phyloP scores from a whole-genome alignment of 2,888 invertebrate species.

The Osmoderma eremita region DNA sequence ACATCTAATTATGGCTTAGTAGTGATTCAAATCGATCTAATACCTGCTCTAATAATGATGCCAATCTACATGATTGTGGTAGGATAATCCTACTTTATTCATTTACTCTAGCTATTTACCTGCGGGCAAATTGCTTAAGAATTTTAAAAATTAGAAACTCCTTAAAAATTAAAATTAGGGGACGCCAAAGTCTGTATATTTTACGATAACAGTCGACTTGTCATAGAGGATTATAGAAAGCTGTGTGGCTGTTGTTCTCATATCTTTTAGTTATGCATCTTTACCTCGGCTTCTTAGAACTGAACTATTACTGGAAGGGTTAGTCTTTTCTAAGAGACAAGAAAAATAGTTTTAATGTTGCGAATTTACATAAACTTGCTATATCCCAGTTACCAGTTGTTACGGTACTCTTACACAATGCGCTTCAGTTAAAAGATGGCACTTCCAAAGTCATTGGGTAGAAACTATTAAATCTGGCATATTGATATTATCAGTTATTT shows the following conservation, averaged over 20 bases:
- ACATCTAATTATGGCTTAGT: too few species aligned
- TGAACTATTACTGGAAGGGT: not conserved
- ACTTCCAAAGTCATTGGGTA: not conserved
- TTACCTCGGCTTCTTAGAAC: slow-evolving; percentile 6
- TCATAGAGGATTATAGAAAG: slow-evolving; percentile 30
- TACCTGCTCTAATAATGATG: too few species aligned
- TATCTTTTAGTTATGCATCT: slow-evolving; percentile 9
- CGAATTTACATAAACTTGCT: slow-evolving; percentile 29
- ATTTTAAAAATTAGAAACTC: not conserved
- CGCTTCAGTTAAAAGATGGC: not conserved
- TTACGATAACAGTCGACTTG: slow-evolving; percentile 15
- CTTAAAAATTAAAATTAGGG: slow-evolving; percentile 14
- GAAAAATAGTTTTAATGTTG: slow-evolving; percentile 20
- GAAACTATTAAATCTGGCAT: too few species aligned
- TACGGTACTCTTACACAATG: slow-evolving; percentile 19
- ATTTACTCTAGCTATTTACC: not conserved
- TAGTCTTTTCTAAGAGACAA: slow-evolving; percentile 11
- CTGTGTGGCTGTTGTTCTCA: slow-evolving; percentile 5
- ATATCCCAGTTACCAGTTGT: slow-evolving; percentile 5
- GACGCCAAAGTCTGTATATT: not conserved
- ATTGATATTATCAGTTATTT: too few species aligned
- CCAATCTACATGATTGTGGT: not conserved
- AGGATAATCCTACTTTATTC: not conserved
- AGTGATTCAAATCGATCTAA: too few species aligned
- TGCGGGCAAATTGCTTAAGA: slow-evolving; percentile 1